Evolutionary conservation across 2,888 invertebrate genomes (phyloP).

Genomic region (Cartodere bifasciata): DNA sequence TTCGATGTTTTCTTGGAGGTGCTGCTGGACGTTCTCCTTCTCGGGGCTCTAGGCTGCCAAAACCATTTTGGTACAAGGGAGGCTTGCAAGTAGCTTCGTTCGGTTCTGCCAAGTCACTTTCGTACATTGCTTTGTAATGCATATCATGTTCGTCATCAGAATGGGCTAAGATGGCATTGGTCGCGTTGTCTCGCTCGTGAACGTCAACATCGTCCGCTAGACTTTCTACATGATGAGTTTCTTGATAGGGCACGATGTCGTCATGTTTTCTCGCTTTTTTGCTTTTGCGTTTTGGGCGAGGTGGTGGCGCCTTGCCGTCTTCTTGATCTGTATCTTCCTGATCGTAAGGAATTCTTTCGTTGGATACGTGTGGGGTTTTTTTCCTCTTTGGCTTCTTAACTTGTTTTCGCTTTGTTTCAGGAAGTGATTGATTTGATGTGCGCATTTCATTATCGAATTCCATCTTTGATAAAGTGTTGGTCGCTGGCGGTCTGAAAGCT

Average conservation of each 20-base stretch:
- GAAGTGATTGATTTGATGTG: conserved; percentile 25
- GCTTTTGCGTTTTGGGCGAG: conserved; percentile 44
- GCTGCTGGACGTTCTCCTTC: conserved; percentile 23
- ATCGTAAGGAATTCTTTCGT: conserved; percentile 27
- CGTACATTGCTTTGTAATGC: conserved; percentile 23
- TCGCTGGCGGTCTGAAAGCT: conserved; percentile 53
- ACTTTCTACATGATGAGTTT: conserved; percentile 23
- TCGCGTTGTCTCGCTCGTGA: conserved; percentile 1
- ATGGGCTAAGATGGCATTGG: conserved; percentile 16
- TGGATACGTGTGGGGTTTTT: conserved; percentile 33
- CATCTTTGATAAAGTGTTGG: conserved; percentile 52
- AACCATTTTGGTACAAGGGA: too few species aligned
- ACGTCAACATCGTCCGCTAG: conserved; percentile 6
- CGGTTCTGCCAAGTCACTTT: conserved; percentile 36
- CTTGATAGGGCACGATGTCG: conserved; percentile 32
- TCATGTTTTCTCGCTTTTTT: conserved; percentile 24
- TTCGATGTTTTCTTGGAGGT: conserved; percentile 30
- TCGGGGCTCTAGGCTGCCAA: conserved; percentile 3
- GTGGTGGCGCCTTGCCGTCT: conserved; percentile 29
- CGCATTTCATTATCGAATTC: conserved; percentile 21
- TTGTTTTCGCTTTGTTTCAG: conserved; percentile 42
- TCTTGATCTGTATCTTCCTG: conserved; percentile 26
- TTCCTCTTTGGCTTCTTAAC: conserved; percentile 33
- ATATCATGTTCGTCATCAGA: conserved; percentile 32
- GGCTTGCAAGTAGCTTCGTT: too few species aligned